Percentiles rank a stretch among this genome's conserved stretches.
phyloP scores from a whole-genome alignment of 1,140 invertebrate species.

The Macrobrachium nipponense region DNA sequence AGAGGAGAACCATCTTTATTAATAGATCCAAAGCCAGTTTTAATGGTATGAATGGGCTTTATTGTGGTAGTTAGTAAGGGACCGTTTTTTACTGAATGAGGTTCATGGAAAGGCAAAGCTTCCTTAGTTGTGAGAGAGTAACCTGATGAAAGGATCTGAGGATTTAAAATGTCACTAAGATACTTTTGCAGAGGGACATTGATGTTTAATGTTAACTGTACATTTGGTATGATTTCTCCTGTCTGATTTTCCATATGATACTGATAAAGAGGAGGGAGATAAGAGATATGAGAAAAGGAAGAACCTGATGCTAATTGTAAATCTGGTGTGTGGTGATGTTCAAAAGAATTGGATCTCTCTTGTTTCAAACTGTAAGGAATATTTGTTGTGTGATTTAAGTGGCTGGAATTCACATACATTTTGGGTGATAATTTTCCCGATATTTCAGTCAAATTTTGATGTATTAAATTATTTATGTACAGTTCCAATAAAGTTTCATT shows the following conservation, averaged over 20 bases:
- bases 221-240: not conserved
- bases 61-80: too few species aligned
- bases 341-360: not conserved
- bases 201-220: constrained; percentile 18
- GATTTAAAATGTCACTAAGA: not conserved
- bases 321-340: not conserved
- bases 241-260: not conserved
- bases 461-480: too few species aligned
- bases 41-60: too few species aligned
- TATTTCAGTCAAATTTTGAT: too few species aligned
- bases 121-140: too few species aligned
- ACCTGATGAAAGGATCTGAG: too few species aligned
- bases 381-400: not conserved
- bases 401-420: not conserved
- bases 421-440: not conserved
- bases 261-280: too few species aligned
- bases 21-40: too few species aligned
- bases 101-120: too few species aligned
- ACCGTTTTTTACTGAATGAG: too few species aligned
- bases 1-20: too few species aligned
- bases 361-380: not conserved
- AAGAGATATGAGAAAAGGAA: not conserved
- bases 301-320: not conserved
- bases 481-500: too few species aligned
- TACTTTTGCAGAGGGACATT: not conserved